phyloP scores from a whole-genome alignment of 2,797 vertebrate species.

The Nyctibius grandis region DNA sequence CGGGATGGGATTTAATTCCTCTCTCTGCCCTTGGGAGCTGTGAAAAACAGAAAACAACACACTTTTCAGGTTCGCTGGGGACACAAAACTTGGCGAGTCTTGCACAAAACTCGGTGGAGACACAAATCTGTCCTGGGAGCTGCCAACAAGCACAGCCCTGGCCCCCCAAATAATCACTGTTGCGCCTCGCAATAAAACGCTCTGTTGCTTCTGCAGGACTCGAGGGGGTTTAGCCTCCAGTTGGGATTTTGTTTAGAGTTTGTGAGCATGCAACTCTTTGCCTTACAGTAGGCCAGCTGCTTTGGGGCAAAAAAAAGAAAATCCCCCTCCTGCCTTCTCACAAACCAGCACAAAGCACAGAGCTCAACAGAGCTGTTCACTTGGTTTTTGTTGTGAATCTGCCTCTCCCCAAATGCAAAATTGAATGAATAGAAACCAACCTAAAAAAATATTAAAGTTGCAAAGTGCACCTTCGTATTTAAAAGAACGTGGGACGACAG shows the following conservation, averaged over 20 bases:
- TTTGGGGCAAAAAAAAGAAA: accelerated
- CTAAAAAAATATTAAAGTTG: neutral
- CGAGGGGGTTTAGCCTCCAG: neutral
- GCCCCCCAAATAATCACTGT: neutral
- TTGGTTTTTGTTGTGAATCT: neutral
- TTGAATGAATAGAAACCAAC: accelerated
- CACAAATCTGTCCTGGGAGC: neutral
- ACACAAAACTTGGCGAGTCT: neutral
- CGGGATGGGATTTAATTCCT: neutral
- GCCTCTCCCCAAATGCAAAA: neutral
- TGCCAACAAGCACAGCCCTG: neutral
- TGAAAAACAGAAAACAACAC: neutral
- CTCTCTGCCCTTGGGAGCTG: neutral
- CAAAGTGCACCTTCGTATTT: neutral
- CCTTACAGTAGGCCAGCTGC: neutral
- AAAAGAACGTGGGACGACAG: neutral
- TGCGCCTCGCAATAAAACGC: accelerated
- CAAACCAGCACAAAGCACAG: neutral
- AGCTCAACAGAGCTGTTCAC: neutral
- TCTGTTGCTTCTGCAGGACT: neutral
- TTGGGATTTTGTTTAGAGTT: neutral
- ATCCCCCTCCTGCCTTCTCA: neutral
- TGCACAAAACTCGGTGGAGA: neutral
- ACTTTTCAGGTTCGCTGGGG: neutral
- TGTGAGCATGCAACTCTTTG: neutral